A percentile compares a stretch with the other conserved stretches of the same genome.
These are phyloP conservation scores for Petromus typicus DNA, from an alignment of 2,113 vertebrate genomes.

Conservation along the genomic window DNA sequence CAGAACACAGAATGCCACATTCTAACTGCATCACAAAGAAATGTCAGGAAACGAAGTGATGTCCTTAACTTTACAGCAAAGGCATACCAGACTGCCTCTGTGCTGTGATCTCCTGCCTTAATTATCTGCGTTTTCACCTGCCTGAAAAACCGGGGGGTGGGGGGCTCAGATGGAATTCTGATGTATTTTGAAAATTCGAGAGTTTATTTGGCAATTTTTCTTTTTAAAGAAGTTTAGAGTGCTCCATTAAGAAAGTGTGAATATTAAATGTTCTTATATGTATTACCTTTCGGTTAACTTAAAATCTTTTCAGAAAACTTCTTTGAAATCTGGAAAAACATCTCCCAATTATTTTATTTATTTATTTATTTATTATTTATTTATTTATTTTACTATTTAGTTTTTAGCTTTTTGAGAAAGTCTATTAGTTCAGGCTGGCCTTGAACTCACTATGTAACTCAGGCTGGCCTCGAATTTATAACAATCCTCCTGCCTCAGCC, in stretches of 20 bases:
- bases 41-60: constrained; percentile 12
- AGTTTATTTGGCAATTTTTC: constrained; percentile 26
- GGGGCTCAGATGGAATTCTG: background rate
- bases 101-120: background rate
- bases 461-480: too few relatives aligned
- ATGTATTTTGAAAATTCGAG: constrained; percentile 17
- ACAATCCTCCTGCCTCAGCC: too few relatives aligned
- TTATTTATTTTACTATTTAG: too few relatives aligned
- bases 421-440: too few relatives aligned
- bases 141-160: background rate
- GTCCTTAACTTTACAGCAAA: background rate
- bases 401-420: too few relatives aligned
- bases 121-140: background rate
- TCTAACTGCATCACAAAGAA: constrained; percentile 23
- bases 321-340: background rate
- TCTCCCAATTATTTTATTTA: background rate
- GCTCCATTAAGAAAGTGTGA: constrained; percentile 6
- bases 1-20: background rate
- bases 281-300: background rate
- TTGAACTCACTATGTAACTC: too few relatives aligned
- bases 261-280: constrained; percentile 26
- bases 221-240: constrained; percentile 18
- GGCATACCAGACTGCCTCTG: background rate
- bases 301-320: background rate
- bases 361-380: too few relatives aligned